Evolutionary conservation across 2,797 vertebrate genomes (phyloP), one percentile per base, ranked within the genome.

Genomic region (Fistularia tabacaria): DNA sequence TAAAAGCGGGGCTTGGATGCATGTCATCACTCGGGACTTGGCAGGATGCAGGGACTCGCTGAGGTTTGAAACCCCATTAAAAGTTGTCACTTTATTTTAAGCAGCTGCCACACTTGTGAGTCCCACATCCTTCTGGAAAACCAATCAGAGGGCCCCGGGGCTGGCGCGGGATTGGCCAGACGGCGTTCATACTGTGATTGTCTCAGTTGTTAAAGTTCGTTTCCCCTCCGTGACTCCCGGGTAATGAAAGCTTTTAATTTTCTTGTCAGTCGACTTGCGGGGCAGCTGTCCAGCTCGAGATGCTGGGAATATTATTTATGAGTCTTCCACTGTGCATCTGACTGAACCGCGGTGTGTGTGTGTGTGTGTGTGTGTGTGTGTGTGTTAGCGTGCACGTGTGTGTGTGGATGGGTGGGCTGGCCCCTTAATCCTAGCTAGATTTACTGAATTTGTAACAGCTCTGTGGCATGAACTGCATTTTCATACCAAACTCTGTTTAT

Each of bases 21-120:
- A 10, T 64, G 83, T 90, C 88, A 79, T 65, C 68, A 13, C 59
- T 50, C 13, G 57, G 73, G 42, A 73, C 77, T 88, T 89, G 89
- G 87, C 86, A 78, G 82, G 77, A 77, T 73, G 66, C 69, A 82
- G 85, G 83, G 83, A 84, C 88, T 92, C 71, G 78, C 85, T 87
- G 82, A 87, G 88, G 82, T 90, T 81, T 83, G 76, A 86, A 86
- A 87, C 77, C 68, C 75, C 83, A 85, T 86, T 85, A 87, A 91
- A 90, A 87, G 88, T 82, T 90, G 89, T 85, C 65, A 73, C 75
- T 92, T 91, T 87, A 88, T 90, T 90, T 87, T 88, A 89, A 91
- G 88, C 81, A 85, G 73, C 81, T 85, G 86, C 71, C 79, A 67
- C 61, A 62, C 82, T 83, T 85, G 79, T 81, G 74, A 82, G 66